Base-by-base conservation (phyloP, 1,140 invertebrate genomes). In the Belonocnema kinseyi region DNA sequence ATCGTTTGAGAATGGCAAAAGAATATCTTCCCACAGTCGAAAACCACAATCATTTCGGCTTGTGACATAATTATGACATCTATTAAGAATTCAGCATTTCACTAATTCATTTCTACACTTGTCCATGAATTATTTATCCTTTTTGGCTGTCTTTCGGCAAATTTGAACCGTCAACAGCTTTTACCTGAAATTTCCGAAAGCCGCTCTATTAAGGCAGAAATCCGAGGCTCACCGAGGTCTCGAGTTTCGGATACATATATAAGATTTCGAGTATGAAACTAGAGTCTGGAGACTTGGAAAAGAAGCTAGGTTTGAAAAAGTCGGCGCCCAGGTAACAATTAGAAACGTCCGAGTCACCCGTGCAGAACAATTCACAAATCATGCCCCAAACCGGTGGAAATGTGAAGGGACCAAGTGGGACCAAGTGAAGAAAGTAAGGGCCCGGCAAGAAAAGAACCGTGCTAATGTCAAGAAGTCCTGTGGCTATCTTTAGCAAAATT, bases 311-410 rank as follows among this genome's bases (percentile, higher is more conserved):
- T 19, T 56, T 17, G 12, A 56, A 56, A 21, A 66, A 50, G 40
- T 26, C 58, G 33, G 56, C 53, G 73, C 54, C 70, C 79, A 81
- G 78, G 82, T 84, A 82, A 85, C 82, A 86, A 87, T 88, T 85
- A 85, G 82, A 83, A 84, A 83, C 82, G 82, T 83, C 83, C 80
- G 79, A 66, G 75, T 78, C 83, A 81, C 70, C 82, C 81, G 76
- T 80, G 80, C 83, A 80, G 82, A 88, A 88, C 77, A 82, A 85
- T 83, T 82, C 82, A 82, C 80, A 81, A 83, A 79, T 84, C 80
- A 80, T 74, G 77, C 16, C 53, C 3, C 19, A 19, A 19, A 40
- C 21, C 2, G 10, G 21, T 53, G 33, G 40, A 77, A 26, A 73
- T 61, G 16, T 52, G 21, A 8, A 50, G 40, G 17, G 7, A 46